Base-by-base conservation (phyloP, 2,797 vertebrate species). In the Bucorvus abyssinicus region DNA sequence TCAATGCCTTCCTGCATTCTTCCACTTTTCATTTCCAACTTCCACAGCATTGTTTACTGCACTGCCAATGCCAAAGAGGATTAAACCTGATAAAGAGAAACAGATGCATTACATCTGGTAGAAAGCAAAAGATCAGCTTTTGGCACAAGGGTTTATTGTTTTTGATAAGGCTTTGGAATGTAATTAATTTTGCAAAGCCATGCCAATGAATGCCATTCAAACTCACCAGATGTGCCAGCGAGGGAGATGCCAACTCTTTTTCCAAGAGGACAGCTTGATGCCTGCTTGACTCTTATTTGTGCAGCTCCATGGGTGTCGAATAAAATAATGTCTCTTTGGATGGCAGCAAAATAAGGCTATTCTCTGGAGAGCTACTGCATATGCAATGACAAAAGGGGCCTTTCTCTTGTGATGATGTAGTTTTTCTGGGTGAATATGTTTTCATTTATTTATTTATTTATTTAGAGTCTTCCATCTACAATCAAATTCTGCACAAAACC, bases 141-240 rank as follows among this genome's bases (percentile, higher is more conserved):
- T 97, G 94, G 90, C 95, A 94, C 92, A 79, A 81, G 70, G 67
- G 86, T 87, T 92, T 95, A 93, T 95, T 97, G 97, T 97, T 97
- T 97, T 93, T 91, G 79, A 94, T 69, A 94, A 96, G 86, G 71
- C 89, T 96, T 77, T 94, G 93, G 90, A 88, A 96, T 95, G 90
- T 92, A 97, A 97, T 98, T 97, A 97, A 96, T 92, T 97, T 96
- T 97, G 87, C 84, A 97, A 96, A 78, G 57, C 78, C 3, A 22
- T 93, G 93, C 94, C 94, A 97, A 40, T 74, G 90, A 96, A 88
- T 94, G 91, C 77, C 94, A 94, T 93, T 97, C 95, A 96, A 75
- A 94, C 61, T 94, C 89, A 82, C 80, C 91, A 97, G 97, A 96
- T 97, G 90, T 96, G 65, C 84, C 78, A 97, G 87, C 21, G 50